A percentile compares a stretch with the other conserved stretches of the same genome.
phyloP scores from a whole-genome alignment of 2,797 vertebrate species.

The Tragelaphus eurycerus region DNA sequence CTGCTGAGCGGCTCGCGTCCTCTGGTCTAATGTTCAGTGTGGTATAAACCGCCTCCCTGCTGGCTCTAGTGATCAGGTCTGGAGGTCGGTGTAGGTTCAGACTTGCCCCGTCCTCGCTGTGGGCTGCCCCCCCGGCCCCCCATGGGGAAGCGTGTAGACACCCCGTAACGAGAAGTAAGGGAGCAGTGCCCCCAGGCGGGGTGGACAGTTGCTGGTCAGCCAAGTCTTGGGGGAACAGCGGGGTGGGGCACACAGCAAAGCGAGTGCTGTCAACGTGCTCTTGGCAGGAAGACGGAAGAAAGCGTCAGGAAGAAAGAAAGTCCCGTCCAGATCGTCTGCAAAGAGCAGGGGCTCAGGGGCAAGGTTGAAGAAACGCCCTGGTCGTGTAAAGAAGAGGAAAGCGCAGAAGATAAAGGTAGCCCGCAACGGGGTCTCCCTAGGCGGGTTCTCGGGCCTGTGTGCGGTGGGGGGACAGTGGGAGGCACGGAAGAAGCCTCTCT shows the following conservation, averaged over 20 bases:
- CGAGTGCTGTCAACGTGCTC: not conserved
- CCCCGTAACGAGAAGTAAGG: no score
- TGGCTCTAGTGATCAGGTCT: no score
- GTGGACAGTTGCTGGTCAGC: fast-evolving
- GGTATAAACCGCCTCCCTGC: fast-evolving
- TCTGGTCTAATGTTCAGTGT: fast-evolving
- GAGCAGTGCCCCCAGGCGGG: no score
- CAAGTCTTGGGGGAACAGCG: fast-evolving
- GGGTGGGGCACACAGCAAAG: fast-evolving
- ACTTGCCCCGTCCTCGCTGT: not conserved
- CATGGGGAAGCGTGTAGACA: fast-evolving
- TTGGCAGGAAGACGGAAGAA: conserved; percentile 88
- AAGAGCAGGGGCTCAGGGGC: conserved; percentile 78
- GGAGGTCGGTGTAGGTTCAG: no score
- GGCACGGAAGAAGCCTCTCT: fast-evolving
- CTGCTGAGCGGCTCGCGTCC: no score
- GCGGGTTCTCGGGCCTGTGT: fast-evolving
- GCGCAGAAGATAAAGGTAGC: conserved; percentile 80
- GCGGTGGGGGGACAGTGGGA: fast-evolving
- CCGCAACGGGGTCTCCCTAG: fast-evolving
- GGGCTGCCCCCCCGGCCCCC: fast-evolving
- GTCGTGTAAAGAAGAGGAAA: conserved; percentile 84
- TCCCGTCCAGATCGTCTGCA: conserved; percentile 67
- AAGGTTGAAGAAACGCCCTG: conserved; percentile 83
- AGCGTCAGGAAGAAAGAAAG: conserved; percentile 80